These are phyloP conservation scores for Pipistrellus nathusii DNA, from an alignment of 2,797 vertebrate species.

Conservation along the genomic window DNA sequence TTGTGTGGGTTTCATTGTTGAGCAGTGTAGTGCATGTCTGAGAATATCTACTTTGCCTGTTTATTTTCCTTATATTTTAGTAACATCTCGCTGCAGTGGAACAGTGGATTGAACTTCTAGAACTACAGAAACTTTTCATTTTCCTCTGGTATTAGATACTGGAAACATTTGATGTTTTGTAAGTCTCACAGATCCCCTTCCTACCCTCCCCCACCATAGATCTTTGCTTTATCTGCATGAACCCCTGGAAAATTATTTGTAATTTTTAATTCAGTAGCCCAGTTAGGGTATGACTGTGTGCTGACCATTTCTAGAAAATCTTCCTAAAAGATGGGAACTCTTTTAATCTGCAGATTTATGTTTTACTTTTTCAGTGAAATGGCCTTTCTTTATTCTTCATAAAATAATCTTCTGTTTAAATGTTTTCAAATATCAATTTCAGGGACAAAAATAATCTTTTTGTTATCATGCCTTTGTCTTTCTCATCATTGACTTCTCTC, in stretches of 20 bases:
- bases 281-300: not conserved
- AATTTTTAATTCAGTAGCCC: not conserved
- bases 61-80: not conserved
- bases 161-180: not conserved
- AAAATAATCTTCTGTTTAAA: slow-evolving; percentile 1
- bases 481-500: not conserved
- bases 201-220: not conserved
- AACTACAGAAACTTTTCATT: slow-evolving; percentile 4
- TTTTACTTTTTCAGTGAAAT: slow-evolving; percentile 44
- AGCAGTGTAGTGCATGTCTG: not conserved
- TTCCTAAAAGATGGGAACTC: not conserved
- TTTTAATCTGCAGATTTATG: not conserved
- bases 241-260: not conserved
- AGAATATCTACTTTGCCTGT: not conserved
- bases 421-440: slow-evolving; percentile 42
- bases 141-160: not conserved
- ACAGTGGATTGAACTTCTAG: not conserved
- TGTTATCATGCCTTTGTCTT: not conserved
- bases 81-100: not conserved
- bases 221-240: not conserved
- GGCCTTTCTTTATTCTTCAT: not conserved
- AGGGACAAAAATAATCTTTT: not conserved
- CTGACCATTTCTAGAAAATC: not conserved
- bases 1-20: not conserved
- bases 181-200: not conserved